phyloP scores from a whole-genome alignment of 2,888 invertebrate genomes.

The Ferdinandea cuprea region DNA sequence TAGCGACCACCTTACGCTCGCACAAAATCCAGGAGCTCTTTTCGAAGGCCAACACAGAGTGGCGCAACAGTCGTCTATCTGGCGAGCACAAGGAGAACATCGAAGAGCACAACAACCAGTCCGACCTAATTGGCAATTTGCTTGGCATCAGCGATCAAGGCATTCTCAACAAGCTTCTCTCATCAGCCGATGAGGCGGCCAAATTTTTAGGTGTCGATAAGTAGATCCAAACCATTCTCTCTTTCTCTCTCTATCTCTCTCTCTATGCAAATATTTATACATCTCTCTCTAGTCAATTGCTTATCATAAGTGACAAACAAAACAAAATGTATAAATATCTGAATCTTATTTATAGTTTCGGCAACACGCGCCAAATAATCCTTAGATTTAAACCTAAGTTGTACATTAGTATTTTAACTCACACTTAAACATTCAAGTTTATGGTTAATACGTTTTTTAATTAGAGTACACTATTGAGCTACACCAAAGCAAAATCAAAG shows the following conservation, averaged over 20 bases:
- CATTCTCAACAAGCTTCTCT: conserved; percentile 92
- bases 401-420: conserved; percentile 60
- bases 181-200: conserved; percentile 93
- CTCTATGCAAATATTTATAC: conserved; percentile 40
- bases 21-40: conserved; percentile 81
- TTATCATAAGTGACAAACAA: conserved; percentile 69
- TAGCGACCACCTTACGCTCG: conserved; percentile 76
- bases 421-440: conserved; percentile 20
- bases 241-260: not conserved
- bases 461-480: conserved; percentile 59
- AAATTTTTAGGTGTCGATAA: conserved; percentile 93
- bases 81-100: conserved; percentile 81
- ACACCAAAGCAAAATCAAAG: conserved; percentile 73
- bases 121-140: conserved; percentile 94
- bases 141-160: conserved; percentile 93
- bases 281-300: conserved; percentile 74
- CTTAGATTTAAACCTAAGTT: conserved; percentile 51
- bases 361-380: conserved; percentile 64
- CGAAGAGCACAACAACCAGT: conserved; percentile 78
- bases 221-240: conserved; percentile 75
- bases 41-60: conserved; percentile 79
- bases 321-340: conserved; percentile 51
- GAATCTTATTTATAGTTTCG: conserved; percentile 38
- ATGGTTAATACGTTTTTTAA: conserved; percentile 17
- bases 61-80: conserved; percentile 78